Conservation (phyloP, 2,888 invertebrate genomes). For the Noctua pronuba region DNA sequence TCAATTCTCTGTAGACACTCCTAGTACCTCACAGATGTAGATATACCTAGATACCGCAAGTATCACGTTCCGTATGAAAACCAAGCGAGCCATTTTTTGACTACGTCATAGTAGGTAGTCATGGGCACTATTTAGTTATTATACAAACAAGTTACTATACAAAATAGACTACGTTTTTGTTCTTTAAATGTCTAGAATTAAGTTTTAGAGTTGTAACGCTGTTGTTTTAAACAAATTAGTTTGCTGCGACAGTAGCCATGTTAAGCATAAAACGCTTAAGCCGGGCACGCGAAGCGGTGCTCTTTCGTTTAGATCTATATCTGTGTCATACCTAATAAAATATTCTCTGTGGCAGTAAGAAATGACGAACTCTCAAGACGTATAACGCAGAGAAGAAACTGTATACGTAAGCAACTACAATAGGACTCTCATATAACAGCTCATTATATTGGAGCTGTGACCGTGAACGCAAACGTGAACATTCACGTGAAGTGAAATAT, state of each 20-base stretch:
- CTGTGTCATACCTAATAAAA: neutral
- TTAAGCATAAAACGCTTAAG: neutral
- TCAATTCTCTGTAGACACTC: constrained; percentile 1
- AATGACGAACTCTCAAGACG: constrained; percentile 10
- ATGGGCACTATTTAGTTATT: too few relatives aligned
- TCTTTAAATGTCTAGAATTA: neutral
- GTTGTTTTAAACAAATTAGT: neutral
- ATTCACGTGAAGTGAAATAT: constrained; percentile 23
- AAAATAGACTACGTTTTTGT: too few relatives aligned
- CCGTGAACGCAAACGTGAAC: constrained; percentile 62
- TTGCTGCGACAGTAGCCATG: neutral
- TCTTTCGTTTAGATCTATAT: neutral
- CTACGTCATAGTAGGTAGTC: too few relatives aligned
- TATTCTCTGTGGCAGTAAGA: constrained; percentile 17
- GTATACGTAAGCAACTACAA: constrained; percentile 57
- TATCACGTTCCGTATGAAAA: too few relatives aligned
- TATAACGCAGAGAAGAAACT: constrained; percentile 38
- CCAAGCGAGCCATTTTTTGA: too few relatives aligned
- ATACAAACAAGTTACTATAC: too few relatives aligned
- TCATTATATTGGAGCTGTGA: constrained; percentile 67
- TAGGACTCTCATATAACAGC: constrained; percentile 48
- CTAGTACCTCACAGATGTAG: neutral
- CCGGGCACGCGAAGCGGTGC: neutral
- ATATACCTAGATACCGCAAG: too few relatives aligned
- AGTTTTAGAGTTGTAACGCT: neutral